A percentile compares a stretch with the other conserved stretches of the same genome.
phyloP scores from a whole-genome alignment of 92 coral and sea anemone genomes.

The Galaxea fascicularis region DNA sequence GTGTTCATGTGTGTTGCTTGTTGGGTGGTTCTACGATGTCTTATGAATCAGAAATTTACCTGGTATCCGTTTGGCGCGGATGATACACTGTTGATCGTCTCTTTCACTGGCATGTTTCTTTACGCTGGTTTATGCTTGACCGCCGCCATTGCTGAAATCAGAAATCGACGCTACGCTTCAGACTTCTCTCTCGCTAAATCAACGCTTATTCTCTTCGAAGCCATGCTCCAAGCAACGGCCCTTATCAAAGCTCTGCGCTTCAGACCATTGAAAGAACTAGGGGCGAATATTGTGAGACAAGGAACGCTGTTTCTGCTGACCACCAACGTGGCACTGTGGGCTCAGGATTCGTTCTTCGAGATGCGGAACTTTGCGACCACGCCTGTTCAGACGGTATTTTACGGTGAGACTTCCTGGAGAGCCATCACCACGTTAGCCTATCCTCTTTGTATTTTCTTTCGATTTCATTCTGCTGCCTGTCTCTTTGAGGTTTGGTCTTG shows the following conservation, averaged over 20 bases:
- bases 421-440: constrained; percentile 92
- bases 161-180: constrained; percentile 78
- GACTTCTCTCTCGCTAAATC: constrained; percentile 89
- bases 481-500: constrained; percentile 96
- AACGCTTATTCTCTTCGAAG: constrained; percentile 81
- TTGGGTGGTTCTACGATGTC: constrained; percentile 91
- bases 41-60: constrained; percentile 87
- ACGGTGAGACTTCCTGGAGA: constrained; percentile 96
- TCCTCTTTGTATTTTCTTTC: constrained; percentile 95
- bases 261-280: constrained; percentile 84
- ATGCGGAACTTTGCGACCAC: constrained; percentile 90
- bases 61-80: constrained; percentile 96
- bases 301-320: constrained; percentile 93
- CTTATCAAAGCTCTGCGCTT: constrained; percentile 94
- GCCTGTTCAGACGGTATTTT: constrained; percentile 92
- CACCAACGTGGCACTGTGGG: constrained; percentile 95
- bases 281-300: constrained; percentile 92
- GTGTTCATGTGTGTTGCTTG: constrained; percentile 90
- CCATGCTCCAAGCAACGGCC: constrained; percentile 93
- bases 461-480: constrained; percentile 96
- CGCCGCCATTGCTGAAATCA: constrained; percentile 93
- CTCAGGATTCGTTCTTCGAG: constrained; percentile 94
- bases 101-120: constrained; percentile 90
- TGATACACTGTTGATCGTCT: constrained; percentile 84
- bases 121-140: constrained; percentile 94